phyloP scores from a whole-genome alignment of 1,140 invertebrate species.

The Zeugodacus cucurbitae region DNA sequence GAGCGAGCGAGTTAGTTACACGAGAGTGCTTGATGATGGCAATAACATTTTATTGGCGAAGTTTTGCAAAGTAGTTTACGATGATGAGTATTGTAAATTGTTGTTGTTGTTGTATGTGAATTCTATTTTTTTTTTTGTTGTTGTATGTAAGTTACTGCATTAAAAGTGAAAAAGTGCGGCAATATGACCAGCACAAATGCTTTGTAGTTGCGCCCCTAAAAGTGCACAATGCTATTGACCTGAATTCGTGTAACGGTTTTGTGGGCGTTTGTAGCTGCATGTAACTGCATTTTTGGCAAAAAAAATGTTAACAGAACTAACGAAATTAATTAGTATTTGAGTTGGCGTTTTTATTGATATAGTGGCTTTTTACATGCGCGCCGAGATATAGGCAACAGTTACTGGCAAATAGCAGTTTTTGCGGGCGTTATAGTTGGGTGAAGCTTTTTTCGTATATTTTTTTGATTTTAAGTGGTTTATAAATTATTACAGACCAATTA shows the following conservation, averaged over 20 bases:
- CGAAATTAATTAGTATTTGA: too few relatives aligned
- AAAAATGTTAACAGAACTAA: too few relatives aligned
- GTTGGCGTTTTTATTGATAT: too few relatives aligned
- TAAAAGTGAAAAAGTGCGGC: background rate
- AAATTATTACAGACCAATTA: too few relatives aligned
- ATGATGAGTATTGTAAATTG: background rate
- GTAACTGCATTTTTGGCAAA: too few relatives aligned
- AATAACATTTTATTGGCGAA: background rate
- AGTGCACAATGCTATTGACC: background rate
- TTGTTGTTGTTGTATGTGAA: background rate
- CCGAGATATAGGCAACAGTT: too few relatives aligned
- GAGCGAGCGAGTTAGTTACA: background rate
- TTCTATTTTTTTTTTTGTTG: background rate
- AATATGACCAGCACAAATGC: background rate
- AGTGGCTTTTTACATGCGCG: too few relatives aligned
- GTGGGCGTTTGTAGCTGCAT: background rate
- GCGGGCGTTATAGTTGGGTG: too few relatives aligned
- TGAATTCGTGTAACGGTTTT: background rate
- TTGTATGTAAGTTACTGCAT: too few relatives aligned
- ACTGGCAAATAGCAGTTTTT: too few relatives aligned
- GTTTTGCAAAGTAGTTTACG: background rate
- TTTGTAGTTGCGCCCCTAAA: background rate
- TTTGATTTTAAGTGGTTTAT: too few relatives aligned
- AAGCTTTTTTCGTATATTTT: too few relatives aligned
- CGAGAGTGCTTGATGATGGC: background rate